Percentiles rank a stretch among this genome's conserved stretches.
phyloP scores from a whole-genome alignment of 2,888 invertebrate species.

The Glomeris marginata region DNA sequence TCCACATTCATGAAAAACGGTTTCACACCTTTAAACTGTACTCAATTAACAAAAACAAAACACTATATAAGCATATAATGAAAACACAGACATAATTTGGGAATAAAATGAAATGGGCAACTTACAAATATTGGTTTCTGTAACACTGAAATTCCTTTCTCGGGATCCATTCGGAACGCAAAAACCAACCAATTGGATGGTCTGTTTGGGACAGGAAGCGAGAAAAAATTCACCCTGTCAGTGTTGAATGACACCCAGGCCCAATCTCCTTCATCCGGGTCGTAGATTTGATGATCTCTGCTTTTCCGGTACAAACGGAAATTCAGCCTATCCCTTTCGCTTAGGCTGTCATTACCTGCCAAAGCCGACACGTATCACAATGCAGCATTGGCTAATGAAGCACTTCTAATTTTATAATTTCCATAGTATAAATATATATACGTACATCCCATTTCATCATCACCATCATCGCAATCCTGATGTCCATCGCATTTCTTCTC shows the following conservation, averaged over 20 bases:
- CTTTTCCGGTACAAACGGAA: conserved; percentile 12
- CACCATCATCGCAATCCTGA: conserved; percentile 12
- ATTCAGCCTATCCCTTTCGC: too few species aligned
- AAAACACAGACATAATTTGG: not conserved
- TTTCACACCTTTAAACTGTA: conserved; percentile 31
- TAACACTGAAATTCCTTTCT: conserved; percentile 10
- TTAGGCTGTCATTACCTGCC: too few species aligned
- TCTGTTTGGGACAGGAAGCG: conserved; percentile 12
- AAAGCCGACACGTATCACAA: too few species aligned
- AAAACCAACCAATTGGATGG: conserved; percentile 15
- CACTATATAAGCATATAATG: not conserved
- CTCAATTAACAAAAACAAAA: not conserved
- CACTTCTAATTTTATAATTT: too few species aligned
- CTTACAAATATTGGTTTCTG: conserved; percentile 11
- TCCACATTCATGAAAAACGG: conserved; percentile 39
- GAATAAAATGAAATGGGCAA: not conserved
- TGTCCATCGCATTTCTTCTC: conserved; percentile 13
- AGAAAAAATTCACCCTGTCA: conserved; percentile 8
- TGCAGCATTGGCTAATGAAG: too few species aligned
- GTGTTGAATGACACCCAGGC: conserved; percentile 14
- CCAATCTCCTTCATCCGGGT: conserved; percentile 14
- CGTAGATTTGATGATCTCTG: conserved; percentile 12
- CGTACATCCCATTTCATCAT: conserved; percentile 14
- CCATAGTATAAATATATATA: not conserved
- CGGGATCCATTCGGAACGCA: conserved; percentile 12